Evolutionary conservation across 2,888 invertebrate species (phyloP), one percentile per base, ranked within the genome.

Genomic region (Oasisia sp.): DNA sequence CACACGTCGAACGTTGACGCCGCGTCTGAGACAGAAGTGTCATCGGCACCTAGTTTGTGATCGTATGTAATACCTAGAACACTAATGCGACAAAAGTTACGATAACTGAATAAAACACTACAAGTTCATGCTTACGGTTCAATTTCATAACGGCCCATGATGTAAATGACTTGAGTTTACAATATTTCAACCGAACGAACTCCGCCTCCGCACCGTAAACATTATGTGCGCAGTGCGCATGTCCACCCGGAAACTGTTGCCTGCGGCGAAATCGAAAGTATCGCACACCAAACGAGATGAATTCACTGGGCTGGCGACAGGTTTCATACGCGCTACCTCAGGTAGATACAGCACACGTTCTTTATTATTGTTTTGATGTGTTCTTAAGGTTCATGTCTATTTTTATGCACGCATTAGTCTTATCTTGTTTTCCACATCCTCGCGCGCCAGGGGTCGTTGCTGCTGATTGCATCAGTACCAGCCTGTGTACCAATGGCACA

Each of bases 101-200:
- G 19, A n/a, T 74, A 74, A n/a, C 74, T 50, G 27, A 3, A 19
- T 74, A 27, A 74, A 74, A 74, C n/a, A n/a, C 27, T 74, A 74
- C n/a, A 74, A 74, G 27, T 19, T 74, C 27, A 74, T 74, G 74
- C 74, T 74, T 74, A 74, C 74, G 74, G 74, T 74, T 74, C 74
- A 74, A 74, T 74, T 74, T 74, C 74, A 74, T 74, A 74, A 74
- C 19, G 74, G 74, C 74, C 74, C 74, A 74, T 74, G 27, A 74
- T 74, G 74, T 7, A 14, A 74, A 74, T 74, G 27, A 74, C 74
- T 74, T 74, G 74, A n/a, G 19, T 74, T n/a, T 19, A 19, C 19
- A 27, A 74, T 27, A 74, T 27, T 74, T 74, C 5, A 74, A 27
- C 4, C 74, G 74, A 74, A 74, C 27, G 19, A 74, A 27, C 74